A percentile compares a stretch with the other conserved stretches of the same genome.
phyloP scores from a whole-genome alignment of 92 coral and sea anemone genomes.

The Anthopleura xanthogrammica region DNA sequence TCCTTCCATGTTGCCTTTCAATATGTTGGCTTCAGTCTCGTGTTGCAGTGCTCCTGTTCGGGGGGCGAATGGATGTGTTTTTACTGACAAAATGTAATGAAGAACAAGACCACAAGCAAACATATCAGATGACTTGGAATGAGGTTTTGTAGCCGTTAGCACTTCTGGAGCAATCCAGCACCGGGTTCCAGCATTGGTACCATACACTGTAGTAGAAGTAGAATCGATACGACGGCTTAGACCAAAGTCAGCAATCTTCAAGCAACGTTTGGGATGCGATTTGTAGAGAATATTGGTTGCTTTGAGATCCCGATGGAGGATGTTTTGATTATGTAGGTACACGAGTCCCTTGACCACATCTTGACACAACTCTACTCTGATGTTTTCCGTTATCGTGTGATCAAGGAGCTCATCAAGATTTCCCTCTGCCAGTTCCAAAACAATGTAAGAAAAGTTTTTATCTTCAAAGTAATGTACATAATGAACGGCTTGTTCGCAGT shows the following conservation, averaged over 20 bases:
- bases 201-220: constrained; percentile 9
- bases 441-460: neutral
- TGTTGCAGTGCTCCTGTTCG: neutral
- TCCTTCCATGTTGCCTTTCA: constrained; percentile 3
- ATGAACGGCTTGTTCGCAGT: constrained; percentile 20
- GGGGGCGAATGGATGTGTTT: neutral
- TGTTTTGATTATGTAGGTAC: constrained; percentile 2
- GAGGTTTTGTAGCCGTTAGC: neutral
- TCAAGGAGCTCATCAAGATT: neutral
- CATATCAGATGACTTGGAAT: constrained; percentile 18
- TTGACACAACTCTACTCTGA: neutral
- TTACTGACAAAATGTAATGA: constrained; percentile 15
- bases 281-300: constrained; percentile 33
- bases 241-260: constrained; percentile 35
- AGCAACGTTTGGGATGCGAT: neutral
- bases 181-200: constrained; percentile 9
- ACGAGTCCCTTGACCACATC: constrained; percentile 35
- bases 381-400: neutral
- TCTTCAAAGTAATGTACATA: neutral
- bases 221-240: neutral
- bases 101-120: constrained; percentile 38
- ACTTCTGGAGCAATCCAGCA: constrained; percentile 37
- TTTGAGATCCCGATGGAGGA: constrained; percentile 44
- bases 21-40: constrained; percentile 22
- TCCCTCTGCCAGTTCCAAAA: constrained; percentile 16